Conservation (phyloP, 2,797 vertebrate genomes). For the Galagoides demidoff region DNA sequence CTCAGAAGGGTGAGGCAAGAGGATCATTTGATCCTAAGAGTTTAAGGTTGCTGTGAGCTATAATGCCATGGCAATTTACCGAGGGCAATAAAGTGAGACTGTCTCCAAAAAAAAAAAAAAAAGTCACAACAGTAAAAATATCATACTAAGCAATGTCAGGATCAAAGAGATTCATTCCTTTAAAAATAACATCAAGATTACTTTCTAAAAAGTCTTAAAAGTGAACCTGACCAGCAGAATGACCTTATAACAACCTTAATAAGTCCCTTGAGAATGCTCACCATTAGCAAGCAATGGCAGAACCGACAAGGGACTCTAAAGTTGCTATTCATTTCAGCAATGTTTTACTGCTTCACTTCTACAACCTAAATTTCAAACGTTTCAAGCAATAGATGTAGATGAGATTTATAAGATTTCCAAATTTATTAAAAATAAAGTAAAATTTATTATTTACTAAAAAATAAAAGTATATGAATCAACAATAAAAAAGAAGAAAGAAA, state of each 20-base stretch:
- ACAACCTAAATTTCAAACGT: neutral
- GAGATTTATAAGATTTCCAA: neutral
- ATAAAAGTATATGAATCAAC: neutral
- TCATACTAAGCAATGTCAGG: neutral
- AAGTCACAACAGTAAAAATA: slow-evolving; percentile 8
- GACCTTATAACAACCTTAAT: neutral
- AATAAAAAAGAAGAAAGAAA: neutral
- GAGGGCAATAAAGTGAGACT: no score
- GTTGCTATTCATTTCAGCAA: neutral
- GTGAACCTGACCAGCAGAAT: neutral
- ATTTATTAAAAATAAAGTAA: no score
- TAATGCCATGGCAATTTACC: no score
- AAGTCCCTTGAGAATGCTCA: neutral
- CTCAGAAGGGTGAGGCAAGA: no score
- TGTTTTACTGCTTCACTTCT: neutral
- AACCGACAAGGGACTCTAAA: neutral
- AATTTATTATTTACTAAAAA: neutral
- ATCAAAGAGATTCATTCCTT: neutral
- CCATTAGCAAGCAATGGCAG: neutral
- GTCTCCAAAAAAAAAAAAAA: neutral
- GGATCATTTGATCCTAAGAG: no score
- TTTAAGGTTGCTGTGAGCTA: no score
- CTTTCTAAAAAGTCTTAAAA: neutral
- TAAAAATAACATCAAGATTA: slow-evolving; percentile 10
- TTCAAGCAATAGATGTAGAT: neutral